phyloP scores from a whole-genome alignment of 2,113 vertebrate genomes.

The Campylomormyrus numenius region DNA sequence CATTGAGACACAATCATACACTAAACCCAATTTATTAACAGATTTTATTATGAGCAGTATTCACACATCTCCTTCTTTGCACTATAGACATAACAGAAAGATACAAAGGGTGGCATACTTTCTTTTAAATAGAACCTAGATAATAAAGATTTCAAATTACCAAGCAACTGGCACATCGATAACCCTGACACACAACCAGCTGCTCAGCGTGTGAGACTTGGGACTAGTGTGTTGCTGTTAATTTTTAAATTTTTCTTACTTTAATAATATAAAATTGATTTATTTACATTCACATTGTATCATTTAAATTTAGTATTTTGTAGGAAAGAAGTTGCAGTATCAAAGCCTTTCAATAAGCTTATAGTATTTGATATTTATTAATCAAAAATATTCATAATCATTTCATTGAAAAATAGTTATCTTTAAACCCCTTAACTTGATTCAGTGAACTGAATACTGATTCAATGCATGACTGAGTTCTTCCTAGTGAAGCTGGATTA shows the following conservation, averaged over 20 bases:
- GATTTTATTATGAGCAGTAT: background rate
- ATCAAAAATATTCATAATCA: background rate
- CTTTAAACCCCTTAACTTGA: background rate
- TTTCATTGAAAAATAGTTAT: background rate
- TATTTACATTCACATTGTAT: background rate
- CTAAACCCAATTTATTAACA: background rate
- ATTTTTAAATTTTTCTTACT: background rate
- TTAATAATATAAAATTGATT: background rate
- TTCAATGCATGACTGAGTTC: background rate
- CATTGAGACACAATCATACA: background rate
- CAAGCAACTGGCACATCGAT: background rate
- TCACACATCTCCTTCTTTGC: background rate
- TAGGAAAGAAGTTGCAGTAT: background rate
- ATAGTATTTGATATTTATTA: background rate
- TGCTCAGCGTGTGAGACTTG: background rate
- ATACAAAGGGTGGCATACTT: background rate
- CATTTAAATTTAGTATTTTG: background rate
- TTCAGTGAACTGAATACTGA: background rate
- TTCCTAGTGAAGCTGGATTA: background rate
- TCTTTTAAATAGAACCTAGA: background rate
- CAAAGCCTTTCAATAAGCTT: background rate
- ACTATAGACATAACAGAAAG: background rate
- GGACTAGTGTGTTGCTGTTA: background rate
- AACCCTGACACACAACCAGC: background rate
- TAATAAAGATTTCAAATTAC: background rate